Conservation (phyloP, 2,888 invertebrate genomes). For the Pseudococcus longispinus region DNA sequence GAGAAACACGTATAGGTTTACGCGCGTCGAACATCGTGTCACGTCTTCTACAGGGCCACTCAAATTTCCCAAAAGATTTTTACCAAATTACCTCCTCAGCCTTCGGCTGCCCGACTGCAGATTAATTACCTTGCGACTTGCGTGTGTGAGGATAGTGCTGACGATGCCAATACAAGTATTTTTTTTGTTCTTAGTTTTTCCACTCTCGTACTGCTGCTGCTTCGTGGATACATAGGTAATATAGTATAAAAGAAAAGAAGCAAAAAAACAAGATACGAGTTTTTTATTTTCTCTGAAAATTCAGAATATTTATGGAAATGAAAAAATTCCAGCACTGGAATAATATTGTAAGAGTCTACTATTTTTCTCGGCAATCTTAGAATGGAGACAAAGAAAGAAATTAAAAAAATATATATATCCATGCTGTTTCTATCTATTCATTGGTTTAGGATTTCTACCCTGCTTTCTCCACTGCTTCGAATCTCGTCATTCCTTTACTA, state of each 20-base stretch:
- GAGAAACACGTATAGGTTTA: neutral
- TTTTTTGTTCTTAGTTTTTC: neutral
- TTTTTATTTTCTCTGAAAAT: too few relatives aligned
- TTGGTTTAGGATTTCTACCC: too few relatives aligned
- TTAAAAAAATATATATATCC: too few relatives aligned
- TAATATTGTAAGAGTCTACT: too few relatives aligned
- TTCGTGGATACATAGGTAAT: neutral
- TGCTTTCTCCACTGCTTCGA: too few relatives aligned
- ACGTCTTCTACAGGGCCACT: neutral
- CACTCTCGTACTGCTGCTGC: neutral
- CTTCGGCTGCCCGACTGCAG: neutral
- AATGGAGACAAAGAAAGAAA: neutral
- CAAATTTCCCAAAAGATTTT: conserved; percentile 16
- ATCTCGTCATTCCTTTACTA: too few relatives aligned
- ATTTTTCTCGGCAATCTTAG: neutral
- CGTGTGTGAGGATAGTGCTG: too few relatives aligned
- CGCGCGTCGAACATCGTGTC: neutral
- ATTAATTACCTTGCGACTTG: neutral
- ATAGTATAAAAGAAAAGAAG: too few relatives aligned
- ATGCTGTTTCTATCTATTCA: too few relatives aligned
- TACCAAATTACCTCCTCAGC: neutral
- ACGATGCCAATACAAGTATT: neutral
- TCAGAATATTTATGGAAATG: too few relatives aligned
- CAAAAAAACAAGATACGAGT: too few relatives aligned
- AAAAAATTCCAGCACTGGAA: too few relatives aligned